These are phyloP conservation scores for Morone saxatilis DNA, from an alignment of 2,113 vertebrate species.

Conservation along the genomic window DNA sequence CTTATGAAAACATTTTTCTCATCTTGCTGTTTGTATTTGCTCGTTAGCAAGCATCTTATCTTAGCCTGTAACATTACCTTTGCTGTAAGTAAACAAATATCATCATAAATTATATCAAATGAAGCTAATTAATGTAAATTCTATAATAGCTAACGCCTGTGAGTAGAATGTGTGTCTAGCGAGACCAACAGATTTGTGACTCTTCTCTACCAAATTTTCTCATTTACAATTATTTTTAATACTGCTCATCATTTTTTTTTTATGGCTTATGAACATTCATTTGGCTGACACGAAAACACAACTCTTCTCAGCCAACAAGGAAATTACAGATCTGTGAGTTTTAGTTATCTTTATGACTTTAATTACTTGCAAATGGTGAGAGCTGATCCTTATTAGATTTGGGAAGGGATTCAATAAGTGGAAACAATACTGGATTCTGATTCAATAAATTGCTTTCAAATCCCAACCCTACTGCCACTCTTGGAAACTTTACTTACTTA, in stretches of 20 bases:
- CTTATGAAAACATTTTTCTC: background rate
- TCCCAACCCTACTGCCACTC: background rate
- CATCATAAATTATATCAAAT: background rate
- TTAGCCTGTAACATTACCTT: background rate
- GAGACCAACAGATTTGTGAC: background rate
- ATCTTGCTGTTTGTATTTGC: background rate
- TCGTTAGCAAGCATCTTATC: background rate
- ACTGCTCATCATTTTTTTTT: conserved; percentile 5
- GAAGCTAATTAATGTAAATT: background rate
- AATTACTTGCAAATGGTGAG: conserved; percentile 23
- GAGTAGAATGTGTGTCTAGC: background rate
- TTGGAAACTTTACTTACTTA: background rate
- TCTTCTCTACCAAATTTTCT: background rate
- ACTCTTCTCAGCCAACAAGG: background rate
- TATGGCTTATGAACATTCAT: background rate
- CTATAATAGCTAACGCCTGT: background rate
- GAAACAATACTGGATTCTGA: background rate
- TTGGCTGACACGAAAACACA: background rate
- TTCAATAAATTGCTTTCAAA: background rate
- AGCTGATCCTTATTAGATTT: conserved; percentile 2
- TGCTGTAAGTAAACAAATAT: background rate
- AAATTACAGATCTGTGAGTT: background rate
- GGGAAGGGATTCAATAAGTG: background rate
- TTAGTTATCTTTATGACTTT: conserved; percentile 1
- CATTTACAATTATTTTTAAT: background rate